Evolutionary conservation across 1,140 invertebrate genomes (phyloP).

Genomic region (Heliconius himera): DNA sequence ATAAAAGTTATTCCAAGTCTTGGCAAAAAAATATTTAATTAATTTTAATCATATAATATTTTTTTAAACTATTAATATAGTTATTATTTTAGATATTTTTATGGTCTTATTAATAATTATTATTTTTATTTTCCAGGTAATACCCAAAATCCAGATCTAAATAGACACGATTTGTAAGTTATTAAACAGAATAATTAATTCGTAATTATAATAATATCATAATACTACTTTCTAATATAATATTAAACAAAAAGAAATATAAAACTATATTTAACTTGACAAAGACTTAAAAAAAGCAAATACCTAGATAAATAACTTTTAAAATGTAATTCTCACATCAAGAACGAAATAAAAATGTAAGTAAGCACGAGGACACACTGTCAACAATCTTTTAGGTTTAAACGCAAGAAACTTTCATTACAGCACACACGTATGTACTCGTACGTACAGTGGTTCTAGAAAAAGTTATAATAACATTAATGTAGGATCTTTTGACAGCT

Average conservation of each 20-base stretch:
- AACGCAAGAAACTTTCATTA: constrained; percentile 25
- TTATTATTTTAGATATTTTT: too few species aligned
- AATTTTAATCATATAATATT: too few species aligned
- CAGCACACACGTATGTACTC: constrained; percentile 29
- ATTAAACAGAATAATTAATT: neutral
- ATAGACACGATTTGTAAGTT: neutral
- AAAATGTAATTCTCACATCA: neutral
- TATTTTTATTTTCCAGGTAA: neutral
- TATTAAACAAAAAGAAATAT: neutral
- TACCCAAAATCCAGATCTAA: neutral
- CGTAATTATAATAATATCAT: neutral
- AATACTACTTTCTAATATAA: neutral
- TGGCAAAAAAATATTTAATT: too few species aligned
- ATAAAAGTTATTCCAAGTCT: too few species aligned
- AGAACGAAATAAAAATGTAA: neutral
- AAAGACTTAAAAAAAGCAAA: neutral
- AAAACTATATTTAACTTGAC: neutral
- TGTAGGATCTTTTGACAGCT: constrained; percentile 79
- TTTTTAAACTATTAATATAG: too few species aligned
- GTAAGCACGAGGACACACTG: constrained; percentile 6
- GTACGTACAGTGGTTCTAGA: constrained; percentile 46
- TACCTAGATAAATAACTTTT: neutral
- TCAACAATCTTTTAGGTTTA: constrained; percentile 15
- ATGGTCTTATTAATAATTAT: too few species aligned
- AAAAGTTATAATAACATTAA: constrained; percentile 81